Conservation (phyloP, 2,113 vertebrate species). For the Protobothrops mucrosquamatus region DNA sequence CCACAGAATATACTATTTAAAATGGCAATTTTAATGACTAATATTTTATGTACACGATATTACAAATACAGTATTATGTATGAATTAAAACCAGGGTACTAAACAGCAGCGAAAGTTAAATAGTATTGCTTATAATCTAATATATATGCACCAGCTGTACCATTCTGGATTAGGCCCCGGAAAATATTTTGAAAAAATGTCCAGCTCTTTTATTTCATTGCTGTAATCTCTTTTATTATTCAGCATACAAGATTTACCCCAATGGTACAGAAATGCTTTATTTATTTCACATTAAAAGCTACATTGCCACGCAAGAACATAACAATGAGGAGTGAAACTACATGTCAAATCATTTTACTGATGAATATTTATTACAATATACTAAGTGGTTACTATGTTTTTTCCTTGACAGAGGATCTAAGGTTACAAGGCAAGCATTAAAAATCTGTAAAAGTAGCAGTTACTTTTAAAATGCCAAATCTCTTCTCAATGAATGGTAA, state of each 20-base stretch:
- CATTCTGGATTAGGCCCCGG: background rate
- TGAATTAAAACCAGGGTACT: background rate
- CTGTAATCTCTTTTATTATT: slow-evolving; percentile 29
- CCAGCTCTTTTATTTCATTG: background rate
- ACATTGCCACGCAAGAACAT: slow-evolving; percentile 36
- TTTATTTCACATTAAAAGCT: slow-evolving; percentile 32
- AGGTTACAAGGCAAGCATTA: slow-evolving; percentile 68
- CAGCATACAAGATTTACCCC: slow-evolving; percentile 17
- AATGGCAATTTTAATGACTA: background rate
- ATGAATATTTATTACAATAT: slow-evolving; percentile 71
- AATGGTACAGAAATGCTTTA: slow-evolving; percentile 29
- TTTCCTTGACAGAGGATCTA: slow-evolving; percentile 65
- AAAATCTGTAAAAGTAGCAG: slow-evolving; percentile 66
- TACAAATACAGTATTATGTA: background rate
- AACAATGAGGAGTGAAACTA: slow-evolving; percentile 58
- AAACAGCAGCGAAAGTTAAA: background rate
- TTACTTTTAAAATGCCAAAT: slow-evolving; percentile 69
- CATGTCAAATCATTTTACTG: slow-evolving; percentile 62
- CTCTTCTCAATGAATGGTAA: slow-evolving; percentile 69
- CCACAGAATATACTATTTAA: background rate
- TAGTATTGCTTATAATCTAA: background rate
- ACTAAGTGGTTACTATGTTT: slow-evolving; percentile 67
- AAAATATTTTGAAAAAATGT: slow-evolving; percentile 1
- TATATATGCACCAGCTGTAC: background rate
- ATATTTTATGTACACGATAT: background rate